These are phyloP conservation scores for Martes martes DNA, from an alignment of 2,113 vertebrate species.

Conservation along the genomic window DNA sequence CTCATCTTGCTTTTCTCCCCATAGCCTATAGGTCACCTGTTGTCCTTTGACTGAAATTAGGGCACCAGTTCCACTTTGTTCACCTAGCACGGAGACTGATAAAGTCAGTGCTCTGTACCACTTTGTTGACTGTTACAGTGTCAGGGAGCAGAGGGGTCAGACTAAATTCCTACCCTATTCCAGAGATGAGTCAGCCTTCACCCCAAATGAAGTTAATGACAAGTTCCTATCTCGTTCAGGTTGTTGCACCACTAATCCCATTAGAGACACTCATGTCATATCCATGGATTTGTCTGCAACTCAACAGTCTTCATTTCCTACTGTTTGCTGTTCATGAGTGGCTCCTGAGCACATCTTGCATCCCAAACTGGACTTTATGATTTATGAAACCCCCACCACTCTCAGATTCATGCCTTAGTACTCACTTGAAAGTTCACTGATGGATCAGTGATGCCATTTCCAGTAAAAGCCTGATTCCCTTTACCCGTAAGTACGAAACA, in stretches of 20 bases:
- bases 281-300: background rate
- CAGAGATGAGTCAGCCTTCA: background rate
- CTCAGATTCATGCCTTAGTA: background rate
- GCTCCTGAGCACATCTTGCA: background rate
- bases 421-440: constrained; percentile 54
- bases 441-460: constrained; percentile 53
- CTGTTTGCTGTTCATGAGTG: background rate
- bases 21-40: background rate
- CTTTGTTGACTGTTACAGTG: background rate
- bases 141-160: background rate
- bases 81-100: background rate
- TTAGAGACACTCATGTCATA: background rate
- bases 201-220: background rate
- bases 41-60: background rate
- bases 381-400: constrained; percentile 3
- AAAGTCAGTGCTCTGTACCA: background rate
- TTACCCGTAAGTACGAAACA: constrained; percentile 52
- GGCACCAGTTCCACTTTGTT: rapidly evolving
- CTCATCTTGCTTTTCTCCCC: background rate
- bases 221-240: background rate
- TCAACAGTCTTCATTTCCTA: background rate
- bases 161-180: background rate
- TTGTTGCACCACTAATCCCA: background rate
- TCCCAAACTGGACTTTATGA: background rate
- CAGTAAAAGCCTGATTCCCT: constrained; percentile 46